Evolutionary conservation across 2,113 vertebrate species (phyloP).

Genomic region (Kryptolebias marmoratus): DNA sequence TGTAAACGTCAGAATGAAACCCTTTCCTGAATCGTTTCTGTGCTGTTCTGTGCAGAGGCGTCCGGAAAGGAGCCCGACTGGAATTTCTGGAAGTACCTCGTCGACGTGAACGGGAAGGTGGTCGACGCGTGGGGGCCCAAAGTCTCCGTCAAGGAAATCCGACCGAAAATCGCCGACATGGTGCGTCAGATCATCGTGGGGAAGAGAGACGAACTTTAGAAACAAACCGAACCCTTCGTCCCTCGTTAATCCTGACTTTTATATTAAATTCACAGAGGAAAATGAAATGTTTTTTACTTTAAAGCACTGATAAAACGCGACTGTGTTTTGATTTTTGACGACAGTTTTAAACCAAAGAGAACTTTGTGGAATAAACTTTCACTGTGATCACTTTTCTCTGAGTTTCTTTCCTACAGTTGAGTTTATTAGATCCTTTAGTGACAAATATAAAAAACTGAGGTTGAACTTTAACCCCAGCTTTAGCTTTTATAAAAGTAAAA

Average conservation of each 20-base stretch:
- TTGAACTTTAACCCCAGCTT: no score
- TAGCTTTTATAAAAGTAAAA: no score
- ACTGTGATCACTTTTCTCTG: conserved; percentile 11
- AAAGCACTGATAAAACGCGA: conserved; percentile 41
- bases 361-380: conserved; percentile 44
- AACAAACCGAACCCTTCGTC: conserved; percentile 9
- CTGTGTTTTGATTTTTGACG: conserved; percentile 4
- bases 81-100: conserved; percentile 99
- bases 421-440: no score
- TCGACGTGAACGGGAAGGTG: conserved; percentile 88
- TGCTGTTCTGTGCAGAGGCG: conserved; percentile 77
- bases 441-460: no score
- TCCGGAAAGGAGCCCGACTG: conserved; percentile 93
- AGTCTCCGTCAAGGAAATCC: conserved; percentile 88
- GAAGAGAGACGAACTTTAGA: conserved; percentile 90
- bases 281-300: conserved; percentile 12
- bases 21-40: background rate
- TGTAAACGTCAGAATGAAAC: no score
- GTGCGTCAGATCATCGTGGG: conserved; percentile 92
- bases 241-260: background rate
- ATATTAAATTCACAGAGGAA: background rate
- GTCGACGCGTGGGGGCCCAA: conserved; percentile 90
- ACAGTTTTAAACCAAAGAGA: conserved; percentile 3
- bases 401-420: background rate
- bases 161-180: conserved; percentile 86